Evolutionary conservation across 2,797 vertebrate genomes (phyloP).

Genomic region (Pempheris klunzingeri): DNA sequence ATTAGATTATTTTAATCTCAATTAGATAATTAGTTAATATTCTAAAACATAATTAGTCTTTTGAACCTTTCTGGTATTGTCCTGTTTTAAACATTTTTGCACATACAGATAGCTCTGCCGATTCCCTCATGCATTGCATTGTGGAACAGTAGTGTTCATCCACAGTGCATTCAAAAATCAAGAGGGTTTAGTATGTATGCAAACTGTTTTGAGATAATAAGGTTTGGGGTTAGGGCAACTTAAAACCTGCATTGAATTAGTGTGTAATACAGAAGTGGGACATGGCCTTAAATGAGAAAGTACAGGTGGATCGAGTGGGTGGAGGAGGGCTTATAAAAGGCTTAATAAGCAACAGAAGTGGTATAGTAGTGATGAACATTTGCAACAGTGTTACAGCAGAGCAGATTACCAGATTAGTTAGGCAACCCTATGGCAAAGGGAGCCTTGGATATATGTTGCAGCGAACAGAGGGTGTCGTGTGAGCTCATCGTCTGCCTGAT

Average conservation of each 20-base stretch:
- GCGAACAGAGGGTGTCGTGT: background rate
- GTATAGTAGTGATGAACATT: background rate
- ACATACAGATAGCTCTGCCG: no score
- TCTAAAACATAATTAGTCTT: no score
- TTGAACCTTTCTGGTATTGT: no score
- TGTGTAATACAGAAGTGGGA: background rate
- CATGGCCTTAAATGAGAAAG: background rate
- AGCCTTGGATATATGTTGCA: background rate
- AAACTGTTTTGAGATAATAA: background rate
- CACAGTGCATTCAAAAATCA: no score
- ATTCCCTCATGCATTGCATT: background rate
- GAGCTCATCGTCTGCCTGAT: slow-evolving; percentile 26
- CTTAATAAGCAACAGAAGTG: background rate
- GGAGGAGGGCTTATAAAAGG: background rate
- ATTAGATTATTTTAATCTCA: no score
- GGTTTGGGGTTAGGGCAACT: no score
- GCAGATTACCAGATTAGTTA: background rate
- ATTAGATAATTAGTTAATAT: no score
- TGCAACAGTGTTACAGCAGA: background rate
- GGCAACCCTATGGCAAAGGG: background rate
- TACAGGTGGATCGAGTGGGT: background rate
- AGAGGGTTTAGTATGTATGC: no score
- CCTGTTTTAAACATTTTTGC: no score
- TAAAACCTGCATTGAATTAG: background rate
- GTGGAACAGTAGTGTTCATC: background rate